Conservation (phyloP, 1,140 invertebrate genomes). For the Wiebesia pumilae region DNA sequence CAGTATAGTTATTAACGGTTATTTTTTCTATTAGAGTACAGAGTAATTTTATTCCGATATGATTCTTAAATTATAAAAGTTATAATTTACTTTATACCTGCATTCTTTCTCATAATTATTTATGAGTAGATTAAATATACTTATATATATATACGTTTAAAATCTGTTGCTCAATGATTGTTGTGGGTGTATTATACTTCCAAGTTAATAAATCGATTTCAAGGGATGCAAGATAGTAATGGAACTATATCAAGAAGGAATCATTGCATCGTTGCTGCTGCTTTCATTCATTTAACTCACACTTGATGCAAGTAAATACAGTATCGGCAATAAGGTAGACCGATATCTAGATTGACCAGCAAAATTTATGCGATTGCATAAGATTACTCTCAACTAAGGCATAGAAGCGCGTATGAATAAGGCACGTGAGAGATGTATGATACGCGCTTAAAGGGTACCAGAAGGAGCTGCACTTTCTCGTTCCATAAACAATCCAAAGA, state of each 20-base stretch:
- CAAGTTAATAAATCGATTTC: background rate
- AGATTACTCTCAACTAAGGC: conserved; percentile 34
- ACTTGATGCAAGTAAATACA: conserved; percentile 1
- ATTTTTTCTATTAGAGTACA: too few species aligned
- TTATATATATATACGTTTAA: too few species aligned
- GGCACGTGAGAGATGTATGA: background rate
- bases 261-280: background rate
- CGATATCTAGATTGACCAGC: background rate
- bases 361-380: conserved; percentile 33
- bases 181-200: too few species aligned
- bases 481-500: background rate
- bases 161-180: too few species aligned
- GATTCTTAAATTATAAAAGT: too few species aligned
- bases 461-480: background rate
- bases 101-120: too few species aligned
- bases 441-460: background rate
- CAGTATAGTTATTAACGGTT: too few species aligned
- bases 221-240: background rate
- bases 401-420: background rate
- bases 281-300: background rate
- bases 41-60: too few species aligned
- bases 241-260: background rate
- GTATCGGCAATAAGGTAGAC: background rate
- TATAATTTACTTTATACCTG: too few species aligned
- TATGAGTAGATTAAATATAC: too few species aligned